These are phyloP conservation scores for Morpho deidamia DNA, from an alignment of 2,888 invertebrate genomes.

Conservation along the genomic window DNA sequence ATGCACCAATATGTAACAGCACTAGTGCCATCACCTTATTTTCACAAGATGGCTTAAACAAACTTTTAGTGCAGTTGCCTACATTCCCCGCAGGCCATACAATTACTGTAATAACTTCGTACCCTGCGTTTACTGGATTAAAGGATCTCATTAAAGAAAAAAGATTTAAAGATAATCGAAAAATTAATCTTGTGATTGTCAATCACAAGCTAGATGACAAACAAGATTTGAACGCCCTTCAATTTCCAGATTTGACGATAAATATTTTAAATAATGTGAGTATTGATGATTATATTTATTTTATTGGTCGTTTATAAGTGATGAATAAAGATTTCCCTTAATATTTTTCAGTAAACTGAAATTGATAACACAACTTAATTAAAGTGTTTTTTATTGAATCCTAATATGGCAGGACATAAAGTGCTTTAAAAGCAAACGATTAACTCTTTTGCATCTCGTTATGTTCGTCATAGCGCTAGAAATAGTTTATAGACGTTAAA, in stretches of 20 bases:
- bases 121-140: conserved; percentile 33
- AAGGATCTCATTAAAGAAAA: conserved; percentile 34
- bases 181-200: conserved; percentile 36
- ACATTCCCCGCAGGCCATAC: conserved; percentile 29
- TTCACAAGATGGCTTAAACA: conserved; percentile 28
- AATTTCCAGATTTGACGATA: conserved; percentile 36
- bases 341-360: too few species aligned
- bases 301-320: too few species aligned
- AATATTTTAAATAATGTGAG: conserved; percentile 23
- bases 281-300: conserved; percentile 5
- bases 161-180: conserved; percentile 35
- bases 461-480: too few species aligned
- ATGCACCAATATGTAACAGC: conserved; percentile 11
- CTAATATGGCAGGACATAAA: too few species aligned
- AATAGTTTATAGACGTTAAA: too few species aligned
- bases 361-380: too few species aligned
- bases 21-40: conserved; percentile 32
- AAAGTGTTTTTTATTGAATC: too few species aligned
- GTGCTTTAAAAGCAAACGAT: too few species aligned
- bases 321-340: too few species aligned
- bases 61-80: conserved; percentile 27
- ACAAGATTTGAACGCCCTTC: conserved; percentile 32
- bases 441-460: too few species aligned
- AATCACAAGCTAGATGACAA: conserved; percentile 33
- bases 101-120: conserved; percentile 32